Evolutionary conservation across 2,797 vertebrate genomes (phyloP).

Genomic region (Mionectes olivaceus): DNA sequence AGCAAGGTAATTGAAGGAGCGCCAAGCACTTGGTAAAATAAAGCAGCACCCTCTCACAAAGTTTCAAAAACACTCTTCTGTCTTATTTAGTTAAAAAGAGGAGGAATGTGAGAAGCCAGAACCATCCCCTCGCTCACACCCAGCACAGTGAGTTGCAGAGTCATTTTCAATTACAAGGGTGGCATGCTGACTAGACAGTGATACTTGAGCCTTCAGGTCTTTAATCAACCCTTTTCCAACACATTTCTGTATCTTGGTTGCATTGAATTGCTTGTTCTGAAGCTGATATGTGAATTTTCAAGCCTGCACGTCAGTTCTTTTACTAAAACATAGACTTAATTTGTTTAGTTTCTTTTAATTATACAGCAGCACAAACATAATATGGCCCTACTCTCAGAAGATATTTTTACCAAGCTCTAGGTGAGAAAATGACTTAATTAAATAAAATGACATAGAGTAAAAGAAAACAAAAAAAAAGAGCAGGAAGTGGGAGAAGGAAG

Average conservation of each 20-base stretch:
- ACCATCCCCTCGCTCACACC: neutral
- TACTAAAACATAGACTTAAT: neutral
- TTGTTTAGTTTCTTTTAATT: constrained; percentile 28
- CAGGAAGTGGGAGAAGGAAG: neutral
- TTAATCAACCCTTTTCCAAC: neutral
- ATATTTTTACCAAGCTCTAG: constrained; percentile 10
- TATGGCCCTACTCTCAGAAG: neutral
- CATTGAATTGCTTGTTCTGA: neutral
- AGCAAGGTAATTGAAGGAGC: constrained; percentile 63
- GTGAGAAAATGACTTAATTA: constrained; percentile 14
- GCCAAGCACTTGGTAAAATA: constrained; percentile 54
- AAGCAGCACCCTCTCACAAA: constrained; percentile 4
- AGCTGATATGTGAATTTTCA: neutral
- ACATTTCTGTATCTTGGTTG: neutral
- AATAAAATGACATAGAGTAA: neutral
- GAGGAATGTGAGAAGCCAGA: constrained; percentile 21
- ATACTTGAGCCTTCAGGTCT: neutral
- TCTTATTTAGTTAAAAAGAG: neutral
- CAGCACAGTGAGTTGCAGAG: neutral
- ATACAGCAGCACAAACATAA: neutral
- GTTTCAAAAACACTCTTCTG: constrained; percentile 28
- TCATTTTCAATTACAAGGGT: neutral
- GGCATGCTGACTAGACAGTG: neutral
- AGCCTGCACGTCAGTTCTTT: neutral
- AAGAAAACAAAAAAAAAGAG: neutral